These are phyloP conservation scores for Xiphydria camelus DNA, from an alignment of 2,888 invertebrate genomes.

Conservation along the genomic window DNA sequence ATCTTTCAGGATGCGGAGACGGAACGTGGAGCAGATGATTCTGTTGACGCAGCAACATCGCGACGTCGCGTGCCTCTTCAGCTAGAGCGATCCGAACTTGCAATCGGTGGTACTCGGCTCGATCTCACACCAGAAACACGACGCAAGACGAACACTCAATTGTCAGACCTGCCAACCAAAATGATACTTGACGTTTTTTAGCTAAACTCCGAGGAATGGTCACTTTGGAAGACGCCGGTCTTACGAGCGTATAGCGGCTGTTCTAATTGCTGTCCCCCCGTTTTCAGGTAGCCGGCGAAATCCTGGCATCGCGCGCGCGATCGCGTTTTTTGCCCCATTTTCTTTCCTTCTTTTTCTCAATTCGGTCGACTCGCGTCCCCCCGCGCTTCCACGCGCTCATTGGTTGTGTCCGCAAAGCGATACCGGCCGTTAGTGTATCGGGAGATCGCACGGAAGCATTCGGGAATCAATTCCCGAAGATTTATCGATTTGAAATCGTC, in stretches of 20 bases:
- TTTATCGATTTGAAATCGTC: too few species aligned
- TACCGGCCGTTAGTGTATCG: too few species aligned
- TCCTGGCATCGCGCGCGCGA: not conserved
- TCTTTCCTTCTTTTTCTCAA: constrained; percentile 10
- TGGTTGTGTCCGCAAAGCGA: too few species aligned
- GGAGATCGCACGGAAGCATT: too few species aligned
- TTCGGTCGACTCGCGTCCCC: too few species aligned
- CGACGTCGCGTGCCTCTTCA: constrained; percentile 48
- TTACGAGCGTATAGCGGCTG: too few species aligned
- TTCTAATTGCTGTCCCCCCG: constrained; percentile 26
- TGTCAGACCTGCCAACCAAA: constrained; percentile 48
- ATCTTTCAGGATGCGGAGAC: constrained; percentile 48
- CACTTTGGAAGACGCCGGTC: constrained; percentile 17
- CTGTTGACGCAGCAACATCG: constrained; percentile 45
- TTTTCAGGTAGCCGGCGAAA: constrained; percentile 22
- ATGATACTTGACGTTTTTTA: constrained; percentile 32
- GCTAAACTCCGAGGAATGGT: constrained; percentile 24
- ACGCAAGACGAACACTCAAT: constrained; percentile 33
- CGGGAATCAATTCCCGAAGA: too few species aligned
- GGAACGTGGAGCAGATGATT: constrained; percentile 51
- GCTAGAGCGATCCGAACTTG: constrained; percentile 38
- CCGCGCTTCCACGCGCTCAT: too few species aligned
- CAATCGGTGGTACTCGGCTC: constrained; percentile 39
- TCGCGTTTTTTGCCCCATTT: constrained; percentile 4
- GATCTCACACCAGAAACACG: constrained; percentile 42